Percentiles rank a stretch among this genome's conserved stretches.
Evolutionary conservation across 2,113 vertebrate species (phyloP).

Genomic region (Rhagologus leucostigma): DNA sequence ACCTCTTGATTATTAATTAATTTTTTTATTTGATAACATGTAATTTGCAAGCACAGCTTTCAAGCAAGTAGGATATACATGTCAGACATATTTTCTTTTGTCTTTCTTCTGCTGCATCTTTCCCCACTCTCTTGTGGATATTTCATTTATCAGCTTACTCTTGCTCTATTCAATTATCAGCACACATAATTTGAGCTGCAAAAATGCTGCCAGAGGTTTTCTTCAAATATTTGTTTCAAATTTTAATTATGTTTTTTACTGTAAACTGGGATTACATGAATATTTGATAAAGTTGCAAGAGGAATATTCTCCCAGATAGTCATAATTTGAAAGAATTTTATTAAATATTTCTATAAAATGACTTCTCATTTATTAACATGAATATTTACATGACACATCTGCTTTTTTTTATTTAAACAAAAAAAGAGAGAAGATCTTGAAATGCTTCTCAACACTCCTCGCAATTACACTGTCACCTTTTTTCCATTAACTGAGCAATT

Average conservation of each 20-base stretch:
- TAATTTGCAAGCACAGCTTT: background rate
- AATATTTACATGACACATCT: background rate
- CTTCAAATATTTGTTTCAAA: background rate
- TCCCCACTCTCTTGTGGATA: background rate
- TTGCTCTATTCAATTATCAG: background rate
- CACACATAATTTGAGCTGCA: background rate
- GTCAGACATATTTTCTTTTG: background rate
- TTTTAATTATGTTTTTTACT: background rate
- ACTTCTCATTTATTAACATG: background rate
- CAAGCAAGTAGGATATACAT: background rate
- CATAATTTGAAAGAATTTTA: background rate
- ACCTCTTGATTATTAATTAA: background rate
- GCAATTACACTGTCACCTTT: background rate
- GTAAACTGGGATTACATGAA: background rate
- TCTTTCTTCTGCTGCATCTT: background rate
- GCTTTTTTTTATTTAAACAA: background rate
- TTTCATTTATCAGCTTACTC: background rate
- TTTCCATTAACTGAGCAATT: background rate
- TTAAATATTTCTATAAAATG: background rate
- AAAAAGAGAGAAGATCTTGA: background rate
- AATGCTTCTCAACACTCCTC: background rate
- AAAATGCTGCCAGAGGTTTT: background rate
- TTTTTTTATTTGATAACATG: background rate
- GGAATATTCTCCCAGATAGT: background rate
- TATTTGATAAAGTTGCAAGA: background rate